phyloP scores from a whole-genome alignment of 2,113 vertebrate genomes.

The Galeopterus variegatus region DNA sequence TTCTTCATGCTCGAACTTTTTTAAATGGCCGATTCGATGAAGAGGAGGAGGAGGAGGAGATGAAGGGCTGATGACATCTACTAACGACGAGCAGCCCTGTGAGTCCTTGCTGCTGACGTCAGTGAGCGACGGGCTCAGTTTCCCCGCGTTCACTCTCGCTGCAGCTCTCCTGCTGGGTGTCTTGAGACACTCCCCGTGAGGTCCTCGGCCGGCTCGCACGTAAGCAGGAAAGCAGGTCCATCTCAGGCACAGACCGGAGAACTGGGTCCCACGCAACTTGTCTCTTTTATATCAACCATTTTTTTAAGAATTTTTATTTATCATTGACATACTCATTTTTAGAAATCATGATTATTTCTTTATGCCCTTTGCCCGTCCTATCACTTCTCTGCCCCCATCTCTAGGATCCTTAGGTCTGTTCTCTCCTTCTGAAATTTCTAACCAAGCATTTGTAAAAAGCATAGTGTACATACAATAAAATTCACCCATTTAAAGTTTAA shows the following conservation, averaged over 20 bases:
- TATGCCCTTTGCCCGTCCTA: too few relatives aligned
- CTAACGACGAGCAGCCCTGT: background rate
- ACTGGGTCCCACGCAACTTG: background rate
- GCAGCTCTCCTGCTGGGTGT: accelerated
- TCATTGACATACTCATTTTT: too few relatives aligned
- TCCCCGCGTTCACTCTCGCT: accelerated
- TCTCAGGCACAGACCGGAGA: accelerated
- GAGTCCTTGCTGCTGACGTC: too few relatives aligned
- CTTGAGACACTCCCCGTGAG: background rate
- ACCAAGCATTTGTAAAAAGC: background rate
- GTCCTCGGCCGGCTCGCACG: accelerated
- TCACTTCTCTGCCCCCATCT: too few relatives aligned
- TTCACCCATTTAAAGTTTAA: background rate
- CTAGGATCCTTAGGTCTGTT: too few relatives aligned
- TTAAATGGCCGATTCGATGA: accelerated
- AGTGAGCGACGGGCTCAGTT: accelerated
- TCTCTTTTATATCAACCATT: background rate
- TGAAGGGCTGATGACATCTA: accelerated
- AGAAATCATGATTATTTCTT: too few relatives aligned
- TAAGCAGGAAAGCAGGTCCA: accelerated
- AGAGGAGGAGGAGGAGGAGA: background rate
- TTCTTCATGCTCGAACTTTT: background rate
- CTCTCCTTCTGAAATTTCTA: too few relatives aligned
- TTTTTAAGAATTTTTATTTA: too few relatives aligned
- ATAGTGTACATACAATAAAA: background rate